Percentiles rank a stretch among this genome's conserved stretches.
Conservation (phyloP, 2,797 vertebrate species). For the Sandelia bainsii region DNA sequence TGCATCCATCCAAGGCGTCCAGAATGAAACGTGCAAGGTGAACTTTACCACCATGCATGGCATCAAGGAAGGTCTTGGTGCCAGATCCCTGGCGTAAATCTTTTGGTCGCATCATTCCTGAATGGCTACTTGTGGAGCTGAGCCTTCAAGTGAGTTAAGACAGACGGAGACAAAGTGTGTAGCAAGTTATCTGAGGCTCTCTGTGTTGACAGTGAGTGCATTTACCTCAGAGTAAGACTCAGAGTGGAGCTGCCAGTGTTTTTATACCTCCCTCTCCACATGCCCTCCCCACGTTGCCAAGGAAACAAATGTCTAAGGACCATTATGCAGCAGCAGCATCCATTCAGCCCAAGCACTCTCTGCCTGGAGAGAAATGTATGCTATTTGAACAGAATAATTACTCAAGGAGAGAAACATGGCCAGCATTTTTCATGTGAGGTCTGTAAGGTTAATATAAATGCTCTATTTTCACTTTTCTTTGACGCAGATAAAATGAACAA, state of each 20-base stretch:
- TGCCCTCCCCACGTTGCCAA: slow-evolving; percentile 85
- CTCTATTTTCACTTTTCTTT: slow-evolving; percentile 35
- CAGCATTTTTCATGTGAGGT: slow-evolving; percentile 63
- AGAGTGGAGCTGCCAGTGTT: slow-evolving; percentile 78
- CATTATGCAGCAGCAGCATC: slow-evolving; percentile 84
- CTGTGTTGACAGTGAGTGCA: slow-evolving; percentile 64
- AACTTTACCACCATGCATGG: slow-evolving; percentile 91
- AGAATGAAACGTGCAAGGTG: slow-evolving; percentile 93
- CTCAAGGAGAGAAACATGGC: slow-evolving; percentile 75
- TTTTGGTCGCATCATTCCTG: slow-evolving; percentile 89
- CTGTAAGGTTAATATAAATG: slow-evolving; percentile 49
- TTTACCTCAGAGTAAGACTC: slow-evolving; percentile 81
- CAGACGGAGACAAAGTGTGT: slow-evolving; percentile 46
- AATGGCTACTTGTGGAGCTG: slow-evolving; percentile 40
- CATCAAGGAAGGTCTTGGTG: slow-evolving; percentile 91
- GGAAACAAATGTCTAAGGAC: slow-evolving; percentile 88
- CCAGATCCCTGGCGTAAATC: slow-evolving; percentile 92
- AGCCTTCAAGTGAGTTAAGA: slow-evolving; percentile 29
- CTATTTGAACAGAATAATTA: slow-evolving; percentile 83
- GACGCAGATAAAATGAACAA: slow-evolving; percentile 38
- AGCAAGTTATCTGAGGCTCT: slow-evolving; percentile 56
- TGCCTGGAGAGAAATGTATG: slow-evolving; percentile 82
- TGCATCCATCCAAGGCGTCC: slow-evolving; percentile 91
- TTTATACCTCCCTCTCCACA: slow-evolving; percentile 87
- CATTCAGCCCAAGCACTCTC: slow-evolving; percentile 84